Conservation (phyloP, 2,113 vertebrate species). For the Ciconia stormi region DNA sequence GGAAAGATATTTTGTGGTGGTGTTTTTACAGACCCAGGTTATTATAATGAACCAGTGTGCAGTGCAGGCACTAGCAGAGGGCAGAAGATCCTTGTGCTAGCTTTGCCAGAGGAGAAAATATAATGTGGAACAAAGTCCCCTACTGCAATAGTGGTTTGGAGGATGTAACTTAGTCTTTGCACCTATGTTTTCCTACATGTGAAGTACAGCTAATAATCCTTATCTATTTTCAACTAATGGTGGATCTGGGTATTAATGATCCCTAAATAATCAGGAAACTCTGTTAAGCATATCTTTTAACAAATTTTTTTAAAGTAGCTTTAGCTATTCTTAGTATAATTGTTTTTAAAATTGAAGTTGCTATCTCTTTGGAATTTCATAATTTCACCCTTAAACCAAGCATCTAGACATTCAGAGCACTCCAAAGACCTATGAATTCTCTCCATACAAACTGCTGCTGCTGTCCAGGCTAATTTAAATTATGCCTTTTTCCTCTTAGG, state of each 20-base stretch:
- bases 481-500: slow-evolving; percentile 38
- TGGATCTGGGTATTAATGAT: background rate
- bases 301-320: background rate
- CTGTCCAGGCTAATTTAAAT: slow-evolving; percentile 57
- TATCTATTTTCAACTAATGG: background rate
- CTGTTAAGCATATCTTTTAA: background rate
- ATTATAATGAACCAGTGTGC: background rate
- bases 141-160: background rate
- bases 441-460: background rate
- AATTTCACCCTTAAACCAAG: background rate
- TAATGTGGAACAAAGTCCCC: background rate
- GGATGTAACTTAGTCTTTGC: background rate
- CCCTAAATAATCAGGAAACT: slow-evolving; percentile 8
- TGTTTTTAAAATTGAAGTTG: slow-evolving; percentile 23
- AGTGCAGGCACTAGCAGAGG: background rate
- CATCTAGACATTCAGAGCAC: background rate
- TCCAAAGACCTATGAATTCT: slow-evolving; percentile 17
- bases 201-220: background rate
- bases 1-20: background rate
- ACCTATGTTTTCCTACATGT: background rate
- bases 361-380: background rate
- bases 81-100: background rate
- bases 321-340: slow-evolving; percentile 7
- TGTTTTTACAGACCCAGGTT: background rate
- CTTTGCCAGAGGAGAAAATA: background rate